phyloP scores from a whole-genome alignment of 2,113 vertebrate species.

The Lanius ludovicianus region DNA sequence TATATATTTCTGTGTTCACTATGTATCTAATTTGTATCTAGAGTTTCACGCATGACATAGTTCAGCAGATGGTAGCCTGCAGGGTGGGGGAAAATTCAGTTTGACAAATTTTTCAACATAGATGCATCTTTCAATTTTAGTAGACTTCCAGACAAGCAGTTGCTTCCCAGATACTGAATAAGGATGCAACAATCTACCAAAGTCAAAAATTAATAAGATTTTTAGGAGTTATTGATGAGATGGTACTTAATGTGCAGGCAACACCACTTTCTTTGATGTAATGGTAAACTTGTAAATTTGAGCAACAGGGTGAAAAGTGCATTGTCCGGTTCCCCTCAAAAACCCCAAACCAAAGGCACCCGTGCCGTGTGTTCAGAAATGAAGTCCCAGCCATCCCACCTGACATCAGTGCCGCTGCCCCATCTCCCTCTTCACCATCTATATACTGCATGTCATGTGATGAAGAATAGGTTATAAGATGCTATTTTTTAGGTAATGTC shows the following conservation, averaged over 20 bases:
- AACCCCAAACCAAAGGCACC: background rate
- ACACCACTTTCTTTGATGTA: background rate
- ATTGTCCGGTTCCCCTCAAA: background rate
- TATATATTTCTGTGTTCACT: background rate
- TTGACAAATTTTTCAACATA: background rate
- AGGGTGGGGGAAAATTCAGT: background rate
- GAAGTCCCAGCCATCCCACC: background rate
- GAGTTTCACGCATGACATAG: background rate
- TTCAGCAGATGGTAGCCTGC: conserved; percentile 33
- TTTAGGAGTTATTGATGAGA: background rate
- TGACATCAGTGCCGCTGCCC: background rate
- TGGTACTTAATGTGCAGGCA: background rate
- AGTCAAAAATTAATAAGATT: background rate
- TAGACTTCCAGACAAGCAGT: background rate
- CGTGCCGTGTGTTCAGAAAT: rapidly evolving
- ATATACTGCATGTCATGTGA: too few species aligned
- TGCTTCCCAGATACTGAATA: background rate
- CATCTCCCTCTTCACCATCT: background rate
- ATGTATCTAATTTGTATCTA: background rate
- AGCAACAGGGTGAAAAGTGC: background rate
- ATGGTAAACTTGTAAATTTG: background rate
- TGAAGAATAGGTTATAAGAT: too few species aligned
- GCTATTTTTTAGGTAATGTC: too few species aligned
- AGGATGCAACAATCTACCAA: background rate
- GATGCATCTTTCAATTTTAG: background rate